Evolutionary conservation across 2,797 vertebrate genomes (phyloP).

Genomic region (Sus cebifrons): DNA sequence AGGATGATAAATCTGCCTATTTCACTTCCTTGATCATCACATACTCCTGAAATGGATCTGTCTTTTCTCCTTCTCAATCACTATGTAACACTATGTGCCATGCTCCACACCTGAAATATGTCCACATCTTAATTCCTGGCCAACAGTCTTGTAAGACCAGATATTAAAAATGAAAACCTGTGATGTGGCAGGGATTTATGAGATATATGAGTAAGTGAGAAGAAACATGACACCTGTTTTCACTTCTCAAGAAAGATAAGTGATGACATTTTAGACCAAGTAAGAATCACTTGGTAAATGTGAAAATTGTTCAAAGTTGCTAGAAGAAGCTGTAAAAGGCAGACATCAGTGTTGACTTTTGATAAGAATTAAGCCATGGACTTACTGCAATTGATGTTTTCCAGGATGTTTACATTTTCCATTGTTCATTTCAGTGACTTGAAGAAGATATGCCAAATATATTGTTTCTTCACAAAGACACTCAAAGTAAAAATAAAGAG

Average conservation of each 20-base stretch:
- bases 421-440: constrained; percentile 57
- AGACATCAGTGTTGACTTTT: constrained; percentile 46
- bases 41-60: not conserved
- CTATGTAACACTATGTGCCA: not conserved
- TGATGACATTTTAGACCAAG: constrained; percentile 62
- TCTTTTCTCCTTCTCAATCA: not conserved
- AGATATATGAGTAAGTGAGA: constrained; percentile 70
- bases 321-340: constrained; percentile 54
- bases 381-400: not conserved
- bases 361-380: constrained; percentile 36
- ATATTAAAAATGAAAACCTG: constrained; percentile 43
- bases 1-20: not conserved
- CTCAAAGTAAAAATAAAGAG: not conserved
- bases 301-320: constrained; percentile 61
- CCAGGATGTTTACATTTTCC: not conserved
- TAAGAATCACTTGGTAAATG: constrained; percentile 49
- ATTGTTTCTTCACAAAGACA: not conserved
- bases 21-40: not conserved
- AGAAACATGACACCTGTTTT: constrained; percentile 67
- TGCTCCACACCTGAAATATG: not conserved
- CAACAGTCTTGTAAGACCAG: not conserved
- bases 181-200: constrained; percentile 58
- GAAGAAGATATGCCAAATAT: not conserved
- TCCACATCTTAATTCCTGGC: constrained; percentile 21
- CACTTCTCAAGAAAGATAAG: constrained; percentile 38